Base-by-base conservation (phyloP, 2,888 invertebrate species). In the Lepidochitona cinerea region DNA sequence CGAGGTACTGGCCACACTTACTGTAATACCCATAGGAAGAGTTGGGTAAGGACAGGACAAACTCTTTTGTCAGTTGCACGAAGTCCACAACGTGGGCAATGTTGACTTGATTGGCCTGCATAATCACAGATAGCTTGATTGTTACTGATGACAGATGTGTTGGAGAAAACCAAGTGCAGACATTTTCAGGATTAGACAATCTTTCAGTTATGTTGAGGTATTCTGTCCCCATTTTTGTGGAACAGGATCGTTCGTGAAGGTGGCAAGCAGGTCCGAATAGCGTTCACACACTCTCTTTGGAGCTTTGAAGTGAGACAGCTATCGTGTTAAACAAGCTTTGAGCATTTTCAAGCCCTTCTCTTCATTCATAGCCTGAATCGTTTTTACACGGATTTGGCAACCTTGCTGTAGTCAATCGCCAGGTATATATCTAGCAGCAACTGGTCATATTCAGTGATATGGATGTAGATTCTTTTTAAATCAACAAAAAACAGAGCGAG, bases 361-460 rank as follows among this genome's bases (percentile, higher is more conserved):
- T n/a, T 33, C 26, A 26, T 65, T 65, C 32, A 26, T 26, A 18
- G 33, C 33, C 33, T 26, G 29, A 65, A 32, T 65, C 33, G 4
- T 33, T 32, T 65, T 6, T 18, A 65, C 6, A 33, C 65, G 33
- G 18, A 26, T 18, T 32, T 23, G 26, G 65, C 65, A 7, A 29
- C 32, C 18, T 65, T 65, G 33, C 65, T 65, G 32, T 65, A 65
- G 32, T 65, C 65, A 7, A 65, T 65, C 5, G 14, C 14, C 33
- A 65, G 65, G 33, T 65, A 65, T n/a, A 65, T 65, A 32, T 65
- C 65, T 18, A 65, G 65, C 4, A 65, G 65, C 6, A 65, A 33
- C 32, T 9, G 14, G 33, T 65, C 65, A 65, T 32, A 65, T 4
- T 65, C 65, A 65, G 32, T 65, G 29, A 65, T 65, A 5, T 32